Percentiles rank a stretch among this genome's conserved stretches.
These are phyloP conservation scores for Callorhinus ursinus DNA, from an alignment of 2,113 vertebrate species.

Conservation along the genomic window DNA sequence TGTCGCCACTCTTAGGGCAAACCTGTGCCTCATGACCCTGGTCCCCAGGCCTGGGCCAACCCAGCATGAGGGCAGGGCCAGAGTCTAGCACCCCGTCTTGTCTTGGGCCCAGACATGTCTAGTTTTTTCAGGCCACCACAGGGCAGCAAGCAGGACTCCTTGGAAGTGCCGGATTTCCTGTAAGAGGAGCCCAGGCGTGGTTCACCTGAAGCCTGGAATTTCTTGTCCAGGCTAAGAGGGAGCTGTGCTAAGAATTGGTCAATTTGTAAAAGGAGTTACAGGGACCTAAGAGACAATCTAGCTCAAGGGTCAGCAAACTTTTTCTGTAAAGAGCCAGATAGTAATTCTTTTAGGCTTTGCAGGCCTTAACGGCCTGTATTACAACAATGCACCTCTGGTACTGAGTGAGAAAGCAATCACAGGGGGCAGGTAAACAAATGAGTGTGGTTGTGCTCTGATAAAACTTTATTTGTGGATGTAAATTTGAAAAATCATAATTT, in stretches of 20 bases:
- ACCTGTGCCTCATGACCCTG: neutral
- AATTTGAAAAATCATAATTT: neutral
- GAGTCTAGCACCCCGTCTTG: neutral
- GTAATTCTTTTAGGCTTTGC: neutral
- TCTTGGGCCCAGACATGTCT: neutral
- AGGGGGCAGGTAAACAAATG: neutral
- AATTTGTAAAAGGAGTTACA: neutral
- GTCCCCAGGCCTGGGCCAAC: neutral
- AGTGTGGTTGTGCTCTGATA: neutral
- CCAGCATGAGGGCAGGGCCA: neutral
- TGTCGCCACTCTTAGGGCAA: neutral
- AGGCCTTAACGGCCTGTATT: fast-evolving
- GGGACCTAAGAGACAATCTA: neutral
- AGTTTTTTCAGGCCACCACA: neutral
- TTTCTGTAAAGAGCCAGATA: neutral
- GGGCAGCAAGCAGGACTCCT: neutral
- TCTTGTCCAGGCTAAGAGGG: neutral
- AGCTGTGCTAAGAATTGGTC: neutral
- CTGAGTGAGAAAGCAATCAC: neutral
- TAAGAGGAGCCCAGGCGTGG: no score
- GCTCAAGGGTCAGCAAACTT: neutral
- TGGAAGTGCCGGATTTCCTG: neutral
- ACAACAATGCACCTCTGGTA: neutral
- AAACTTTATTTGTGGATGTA: neutral
- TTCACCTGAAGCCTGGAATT: neutral